Percentiles rank a stretch among this genome's conserved stretches.
These are phyloP conservation scores for Oreochromis spilurus DNA, from an alignment of 2,113 vertebrate genomes.

Conservation along the genomic window DNA sequence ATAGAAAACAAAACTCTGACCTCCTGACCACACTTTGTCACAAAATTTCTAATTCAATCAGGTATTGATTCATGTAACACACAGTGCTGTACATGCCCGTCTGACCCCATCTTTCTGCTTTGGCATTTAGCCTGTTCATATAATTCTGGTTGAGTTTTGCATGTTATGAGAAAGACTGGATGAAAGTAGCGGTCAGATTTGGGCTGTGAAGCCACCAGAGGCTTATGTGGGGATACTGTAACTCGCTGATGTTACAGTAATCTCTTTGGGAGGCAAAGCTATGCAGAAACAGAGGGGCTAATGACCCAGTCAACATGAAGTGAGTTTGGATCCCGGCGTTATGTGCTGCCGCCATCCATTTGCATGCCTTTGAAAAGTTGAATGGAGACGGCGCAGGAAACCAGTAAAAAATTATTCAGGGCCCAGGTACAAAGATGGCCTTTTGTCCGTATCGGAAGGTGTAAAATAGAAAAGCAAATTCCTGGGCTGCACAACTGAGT, in stretches of 20 bases:
- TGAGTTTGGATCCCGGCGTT: conserved; percentile 43
- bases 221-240: conserved; percentile 31
- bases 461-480: conserved; percentile 76
- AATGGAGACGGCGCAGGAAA: conserved; percentile 70
- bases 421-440: conserved; percentile 67
- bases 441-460: conserved; percentile 70
- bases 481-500: conserved; percentile 64
- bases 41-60: not conserved
- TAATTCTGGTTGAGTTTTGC: not conserved
- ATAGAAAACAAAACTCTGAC: not conserved
- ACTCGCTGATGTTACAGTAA: conserved; percentile 48
- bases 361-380: conserved; percentile 73
- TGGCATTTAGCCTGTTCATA: not conserved
- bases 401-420: conserved; percentile 65
- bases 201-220: conserved; percentile 37
- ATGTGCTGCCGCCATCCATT: conserved; percentile 48
- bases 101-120: not conserved
- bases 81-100: not conserved
- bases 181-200: conserved; percentile 2
- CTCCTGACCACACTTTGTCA: not conserved
- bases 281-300: conserved; percentile 31
- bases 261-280: conserved; percentile 33
- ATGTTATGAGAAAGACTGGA: not conserved
- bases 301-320: conserved; percentile 36
- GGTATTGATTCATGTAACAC: not conserved